Conservation (phyloP, 2,797 vertebrate species). For the Psittacula derbiana region DNA sequence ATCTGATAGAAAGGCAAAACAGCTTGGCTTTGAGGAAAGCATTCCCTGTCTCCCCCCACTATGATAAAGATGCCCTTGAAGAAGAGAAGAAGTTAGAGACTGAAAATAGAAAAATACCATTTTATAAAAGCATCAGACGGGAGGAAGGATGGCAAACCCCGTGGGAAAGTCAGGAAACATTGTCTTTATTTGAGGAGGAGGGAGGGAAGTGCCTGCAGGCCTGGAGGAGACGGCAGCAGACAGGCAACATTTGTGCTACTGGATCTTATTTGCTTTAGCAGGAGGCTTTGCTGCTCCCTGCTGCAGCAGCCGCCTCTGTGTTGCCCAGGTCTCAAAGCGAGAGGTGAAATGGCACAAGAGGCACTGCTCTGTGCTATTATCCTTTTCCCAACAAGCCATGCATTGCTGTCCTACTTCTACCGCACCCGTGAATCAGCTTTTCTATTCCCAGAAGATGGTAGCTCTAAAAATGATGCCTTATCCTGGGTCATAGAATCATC, state of each 20-base stretch:
- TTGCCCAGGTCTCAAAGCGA: neutral
- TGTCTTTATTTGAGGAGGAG: neutral
- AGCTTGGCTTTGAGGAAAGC: rapidly evolving
- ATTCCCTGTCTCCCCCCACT: rapidly evolving
- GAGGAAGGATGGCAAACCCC: neutral
- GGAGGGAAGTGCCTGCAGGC: rapidly evolving
- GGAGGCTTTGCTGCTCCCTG: neutral
- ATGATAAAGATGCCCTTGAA: neutral
- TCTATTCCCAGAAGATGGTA: neutral
- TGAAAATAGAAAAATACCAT: rapidly evolving
- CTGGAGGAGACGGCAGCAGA: neutral
- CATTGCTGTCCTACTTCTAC: neutral
- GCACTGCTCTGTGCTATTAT: rapidly evolving
- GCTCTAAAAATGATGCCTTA: neutral
- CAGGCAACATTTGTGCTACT: neutral
- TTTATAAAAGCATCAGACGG: neutral
- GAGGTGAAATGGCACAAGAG: neutral
- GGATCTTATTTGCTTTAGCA: neutral
- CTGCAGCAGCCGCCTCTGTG: neutral
- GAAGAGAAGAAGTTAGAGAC: neutral
- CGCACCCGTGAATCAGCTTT: neutral
- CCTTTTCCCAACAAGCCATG: neutral
- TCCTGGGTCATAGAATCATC: neutral
- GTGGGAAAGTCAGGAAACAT: neutral
- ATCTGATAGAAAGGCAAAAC: neutral